These are phyloP conservation scores for Acromyrmex echinatior DNA, from an alignment of 1,140 invertebrate genomes.

Conservation along the genomic window DNA sequence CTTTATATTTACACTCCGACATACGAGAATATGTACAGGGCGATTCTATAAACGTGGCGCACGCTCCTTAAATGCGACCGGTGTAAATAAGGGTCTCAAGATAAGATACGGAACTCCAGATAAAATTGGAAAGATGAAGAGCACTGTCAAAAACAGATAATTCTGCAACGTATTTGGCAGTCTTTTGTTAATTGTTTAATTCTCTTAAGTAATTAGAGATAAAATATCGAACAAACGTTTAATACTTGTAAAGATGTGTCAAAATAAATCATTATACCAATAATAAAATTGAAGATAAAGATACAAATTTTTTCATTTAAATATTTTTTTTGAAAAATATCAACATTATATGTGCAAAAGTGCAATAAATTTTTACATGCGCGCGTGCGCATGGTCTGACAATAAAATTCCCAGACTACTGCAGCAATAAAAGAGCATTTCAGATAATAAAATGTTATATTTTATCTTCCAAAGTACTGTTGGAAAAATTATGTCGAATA, in stretches of 20 bases:
- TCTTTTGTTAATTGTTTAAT: background rate
- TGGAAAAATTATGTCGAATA: no score
- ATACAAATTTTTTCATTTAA: background rate
- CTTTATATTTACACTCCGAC: slow-evolving; percentile 74
- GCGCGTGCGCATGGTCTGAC: no score
- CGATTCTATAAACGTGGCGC: slow-evolving; percentile 66
- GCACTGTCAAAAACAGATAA: background rate
- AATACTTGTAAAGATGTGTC: background rate
- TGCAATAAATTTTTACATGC: background rate
- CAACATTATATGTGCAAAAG: background rate
- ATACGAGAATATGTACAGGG: slow-evolving; percentile 63
- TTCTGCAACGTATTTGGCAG: background rate
- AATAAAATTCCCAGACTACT: no score
- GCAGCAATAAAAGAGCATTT: no score
- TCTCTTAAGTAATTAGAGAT: background rate
- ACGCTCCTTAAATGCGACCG: slow-evolving; percentile 56
- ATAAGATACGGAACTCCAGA: slow-evolving; percentile 46
- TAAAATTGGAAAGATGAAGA: slow-evolving; percentile 28
- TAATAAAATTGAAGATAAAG: slow-evolving; percentile 1
- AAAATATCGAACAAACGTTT: background rate
- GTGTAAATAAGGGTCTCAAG: slow-evolving; percentile 60
- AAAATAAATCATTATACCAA: background rate
- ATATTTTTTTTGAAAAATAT: background rate
- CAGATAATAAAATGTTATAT: no score
- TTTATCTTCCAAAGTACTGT: no score